Evolutionary conservation across 92 coral and sea anemone genomes (phyloP), one percentile per base, ranked within the genome.

Genomic region (Virgularia gustaviana): DNA sequence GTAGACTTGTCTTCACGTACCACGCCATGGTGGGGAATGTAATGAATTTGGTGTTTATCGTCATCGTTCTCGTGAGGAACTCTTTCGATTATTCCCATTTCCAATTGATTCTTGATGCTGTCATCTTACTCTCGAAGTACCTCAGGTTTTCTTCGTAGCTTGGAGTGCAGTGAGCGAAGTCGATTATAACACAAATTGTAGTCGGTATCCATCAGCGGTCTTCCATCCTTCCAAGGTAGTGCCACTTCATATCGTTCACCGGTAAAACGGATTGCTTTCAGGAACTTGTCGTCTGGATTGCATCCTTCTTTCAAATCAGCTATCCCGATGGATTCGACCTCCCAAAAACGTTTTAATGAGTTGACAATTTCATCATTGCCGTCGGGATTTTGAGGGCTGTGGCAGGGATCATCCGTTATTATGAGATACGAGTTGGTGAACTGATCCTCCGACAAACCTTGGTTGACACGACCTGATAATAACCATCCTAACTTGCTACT

Each of bases 231-330:
- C 88, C 88, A 86, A 25, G 87, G 90, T 39, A 86, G 56, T 33
- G 71, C 49, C 34, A 83, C 90, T 47, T 81, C 81, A 58, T 85
- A 81, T 24, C 52, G 82, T 38, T 75, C 79, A 57, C 80, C 87
- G 35, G 80, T 82, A 77, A 77, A 71, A 19, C 53, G 73, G 18
- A 77, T 63, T 36, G 65, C 79, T 0, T 36, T 19, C 8, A 63
- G 49, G 59, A 83, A 71, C 20, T 63, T 65, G 31, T 0, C 77
- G 8, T 73, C 82, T 63, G 22, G 24, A 25, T 38, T 19, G 0
- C 13, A 20, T 44, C 16, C 24, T 22, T 70, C 24, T 27, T 45
- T 78, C 25, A 32, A 28, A n/a, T 59, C 60, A 31, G 49, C 25
- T 23, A 84, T 68, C 20, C 85, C 85, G 6, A 84, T 79, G 1